These are phyloP conservation scores for Dicyrtoma fusca DNA, from an alignment of 2,888 invertebrate species.

Conservation along the genomic window DNA sequence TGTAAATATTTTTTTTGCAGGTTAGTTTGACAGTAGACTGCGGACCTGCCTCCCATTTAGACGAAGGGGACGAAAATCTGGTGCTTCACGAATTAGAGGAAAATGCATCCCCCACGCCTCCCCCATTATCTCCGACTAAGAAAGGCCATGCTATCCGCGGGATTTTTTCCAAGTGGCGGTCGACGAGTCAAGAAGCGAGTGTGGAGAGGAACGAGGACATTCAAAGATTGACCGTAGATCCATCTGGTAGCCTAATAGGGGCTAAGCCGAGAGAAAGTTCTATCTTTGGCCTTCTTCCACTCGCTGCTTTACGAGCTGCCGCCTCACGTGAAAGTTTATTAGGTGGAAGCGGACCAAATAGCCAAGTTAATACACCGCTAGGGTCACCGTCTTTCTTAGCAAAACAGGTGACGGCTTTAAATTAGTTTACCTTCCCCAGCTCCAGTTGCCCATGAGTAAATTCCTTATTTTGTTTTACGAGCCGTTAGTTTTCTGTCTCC, in stretches of 20 bases:
- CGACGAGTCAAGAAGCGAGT: slow-evolving; percentile 56
- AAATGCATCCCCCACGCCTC: slow-evolving; percentile 46
- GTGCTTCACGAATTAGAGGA: slow-evolving; percentile 54
- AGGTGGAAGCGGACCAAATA: slow-evolving; percentile 53
- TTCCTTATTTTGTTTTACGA: not conserved
- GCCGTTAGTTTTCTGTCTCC: too few relatives aligned
- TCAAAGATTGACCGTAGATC: slow-evolving; percentile 46
- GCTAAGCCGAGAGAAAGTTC: slow-evolving; percentile 54
- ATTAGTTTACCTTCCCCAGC: too few relatives aligned
- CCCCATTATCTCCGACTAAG: slow-evolving; percentile 49
- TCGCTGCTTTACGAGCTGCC: slow-evolving; percentile 57
- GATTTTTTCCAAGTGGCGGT: slow-evolving; percentile 56
- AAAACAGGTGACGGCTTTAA: slow-evolving; percentile 47
- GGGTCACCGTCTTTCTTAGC: slow-evolving; percentile 55
- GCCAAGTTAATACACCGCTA: slow-evolving; percentile 52
- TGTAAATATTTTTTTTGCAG: slow-evolving; percentile 48
- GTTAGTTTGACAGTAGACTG: slow-evolving; percentile 61
- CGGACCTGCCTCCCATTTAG: slow-evolving; percentile 53
- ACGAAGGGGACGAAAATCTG: slow-evolving; percentile 48
- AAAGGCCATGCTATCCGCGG: slow-evolving; percentile 49
- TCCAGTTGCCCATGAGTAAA: not conserved
- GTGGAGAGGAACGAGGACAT: slow-evolving; percentile 53
- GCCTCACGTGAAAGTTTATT: slow-evolving; percentile 59
- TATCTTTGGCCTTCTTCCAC: slow-evolving; percentile 55
- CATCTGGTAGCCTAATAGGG: slow-evolving; percentile 8